These are phyloP conservation scores for Alitta virens DNA, from an alignment of 2,888 invertebrate species.

Conservation along the genomic window DNA sequence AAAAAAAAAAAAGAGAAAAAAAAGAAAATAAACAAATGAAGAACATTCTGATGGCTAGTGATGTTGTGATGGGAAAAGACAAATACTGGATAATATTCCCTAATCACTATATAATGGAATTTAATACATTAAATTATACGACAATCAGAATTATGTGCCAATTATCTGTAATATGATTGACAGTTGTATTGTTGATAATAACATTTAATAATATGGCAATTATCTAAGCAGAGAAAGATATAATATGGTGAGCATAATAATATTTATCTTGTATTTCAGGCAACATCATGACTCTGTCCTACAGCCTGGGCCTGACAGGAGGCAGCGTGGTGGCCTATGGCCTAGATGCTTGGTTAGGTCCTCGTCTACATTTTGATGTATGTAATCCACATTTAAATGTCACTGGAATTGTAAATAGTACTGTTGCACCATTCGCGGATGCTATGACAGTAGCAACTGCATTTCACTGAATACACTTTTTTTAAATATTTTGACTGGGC, in stretches of 20 bases:
- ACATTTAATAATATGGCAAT: not conserved
- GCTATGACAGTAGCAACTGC: not conserved
- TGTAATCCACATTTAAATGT: conserved; percentile 1
- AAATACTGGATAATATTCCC: too few relatives aligned
- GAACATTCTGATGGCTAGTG: too few relatives aligned
- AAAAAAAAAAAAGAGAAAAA: too few relatives aligned
- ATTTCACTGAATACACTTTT: too few relatives aligned
- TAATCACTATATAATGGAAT: too few relatives aligned
- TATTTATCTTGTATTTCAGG: conserved; percentile 60
- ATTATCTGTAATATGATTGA: not conserved
- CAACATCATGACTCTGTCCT: conserved; percentile 90
- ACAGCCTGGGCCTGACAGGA: conserved; percentile 80
- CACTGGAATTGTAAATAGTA: too few relatives aligned
- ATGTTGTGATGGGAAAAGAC: too few relatives aligned
- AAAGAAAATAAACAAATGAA: too few relatives aligned
- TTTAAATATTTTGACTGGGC: too few relatives aligned
- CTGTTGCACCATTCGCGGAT: not conserved
- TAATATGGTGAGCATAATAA: not conserved
- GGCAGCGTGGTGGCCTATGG: conserved; percentile 83
- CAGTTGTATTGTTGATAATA: not conserved
- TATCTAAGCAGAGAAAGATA: not conserved
- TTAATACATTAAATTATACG: too few relatives aligned
- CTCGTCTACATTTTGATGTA: conserved; percentile 23
- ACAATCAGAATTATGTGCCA: too few relatives aligned
- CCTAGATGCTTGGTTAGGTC: conserved; percentile 57